phyloP scores from a whole-genome alignment of 2,797 vertebrate genomes.

The Astyanax mexicanus region DNA sequence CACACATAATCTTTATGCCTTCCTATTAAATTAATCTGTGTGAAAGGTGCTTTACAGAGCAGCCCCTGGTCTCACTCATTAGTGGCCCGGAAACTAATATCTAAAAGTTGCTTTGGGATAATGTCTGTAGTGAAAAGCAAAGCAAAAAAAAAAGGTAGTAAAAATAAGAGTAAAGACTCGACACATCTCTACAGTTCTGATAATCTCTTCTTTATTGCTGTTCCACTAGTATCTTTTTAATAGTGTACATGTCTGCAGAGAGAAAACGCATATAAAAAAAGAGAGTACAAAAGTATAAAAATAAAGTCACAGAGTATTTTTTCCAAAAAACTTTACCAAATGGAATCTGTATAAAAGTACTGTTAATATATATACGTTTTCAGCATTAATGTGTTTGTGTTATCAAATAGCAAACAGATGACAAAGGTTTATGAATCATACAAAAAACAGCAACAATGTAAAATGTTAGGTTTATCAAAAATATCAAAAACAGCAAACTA shows the following conservation, averaged over 20 bases:
- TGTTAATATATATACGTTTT: conserved; percentile 50
- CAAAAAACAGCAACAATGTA: conserved; percentile 39
- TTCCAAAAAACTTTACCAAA: conserved; percentile 28
- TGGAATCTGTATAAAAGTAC: conserved; percentile 46
- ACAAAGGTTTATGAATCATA: conserved; percentile 32
- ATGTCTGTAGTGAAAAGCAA: no score
- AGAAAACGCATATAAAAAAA: conserved; percentile 46
- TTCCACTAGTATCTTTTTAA: conserved; percentile 42
- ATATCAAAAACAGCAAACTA: conserved; percentile 40
- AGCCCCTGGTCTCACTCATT: no score
- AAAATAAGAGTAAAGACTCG: no score
- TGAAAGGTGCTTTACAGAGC: no score
- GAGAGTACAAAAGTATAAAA: conserved; percentile 53
- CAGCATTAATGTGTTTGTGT: conserved; percentile 42
- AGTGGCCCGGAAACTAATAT: no score
- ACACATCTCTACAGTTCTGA: neutral
- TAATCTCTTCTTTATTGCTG: conserved; percentile 49
- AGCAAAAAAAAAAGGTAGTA: no score
- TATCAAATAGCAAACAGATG: conserved; percentile 44
- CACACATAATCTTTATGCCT: no score
- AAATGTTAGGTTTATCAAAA: conserved; percentile 45
- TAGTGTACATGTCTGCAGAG: conserved; percentile 36
- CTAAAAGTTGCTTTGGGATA: no score
- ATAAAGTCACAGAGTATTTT: conserved; percentile 38
- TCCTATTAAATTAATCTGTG: no score